Base-by-base conservation (phyloP, 1,140 invertebrate genomes). In the Psix sp. region DNA sequence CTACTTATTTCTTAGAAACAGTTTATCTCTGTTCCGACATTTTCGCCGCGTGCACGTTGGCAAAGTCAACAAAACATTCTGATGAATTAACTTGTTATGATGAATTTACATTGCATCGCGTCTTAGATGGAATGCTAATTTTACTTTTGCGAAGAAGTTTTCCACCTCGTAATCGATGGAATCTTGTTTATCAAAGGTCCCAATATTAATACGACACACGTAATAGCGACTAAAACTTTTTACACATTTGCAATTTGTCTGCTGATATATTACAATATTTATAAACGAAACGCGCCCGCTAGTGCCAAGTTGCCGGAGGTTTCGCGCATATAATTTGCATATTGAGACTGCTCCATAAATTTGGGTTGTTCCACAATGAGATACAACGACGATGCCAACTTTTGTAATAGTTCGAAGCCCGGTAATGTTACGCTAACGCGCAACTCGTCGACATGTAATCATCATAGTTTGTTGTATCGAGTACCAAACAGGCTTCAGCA, bases 271-370 rank as follows among this genome's bases (percentile, higher is more conserved):
- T 68, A 33, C 42, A 57, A 74, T 68, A 74, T 67, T 68, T 68
- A 68, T 57, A 63, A 54, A 66, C 29, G 46, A 48, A 66, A 40
- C 16, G 31, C 39, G 17, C 20, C 38, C 18, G 35, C 2, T 17
- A 42, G 18, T 73, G 54, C 60, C 52, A 73, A 66, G 54, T 59
- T 60, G 17, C 39, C 38, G 18, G 2, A 13, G 26, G 49, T 51
- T 46, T 60, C 5, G 56, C 18, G 62, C 42, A 57, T 57, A 57
- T 57, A 51, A 63, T 68, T 74, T 74, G 63, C 71, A 74, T 74
- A 63, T 74, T 68, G 63, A 68, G 63, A 51, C 71, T 51, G 39
- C 71, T 74, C 38, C 62, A 63, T 74, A 62, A 68, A 67, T 68
- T 67, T 57, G 42, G 33, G 43, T 67, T 67, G 45, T 43, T 48